Percentiles rank a stretch among this genome's conserved stretches.
phyloP scores from a whole-genome alignment of 2,888 invertebrate genomes.

The Campoletis raptor region DNA sequence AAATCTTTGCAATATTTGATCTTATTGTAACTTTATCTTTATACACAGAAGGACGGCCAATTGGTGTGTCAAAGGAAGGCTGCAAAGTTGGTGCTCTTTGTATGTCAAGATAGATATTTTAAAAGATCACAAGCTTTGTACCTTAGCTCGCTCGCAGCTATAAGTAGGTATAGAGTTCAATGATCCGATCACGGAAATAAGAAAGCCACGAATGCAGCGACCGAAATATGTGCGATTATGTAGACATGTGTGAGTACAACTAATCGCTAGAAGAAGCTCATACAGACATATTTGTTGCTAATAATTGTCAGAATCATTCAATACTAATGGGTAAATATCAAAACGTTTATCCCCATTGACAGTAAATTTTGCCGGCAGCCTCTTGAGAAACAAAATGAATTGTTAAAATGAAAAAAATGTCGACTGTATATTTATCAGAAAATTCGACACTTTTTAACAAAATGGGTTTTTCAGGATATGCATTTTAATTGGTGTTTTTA shows the following conservation, averaged over 20 bases:
- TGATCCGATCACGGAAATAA: constrained; percentile 64
- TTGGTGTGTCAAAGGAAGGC: background rate
- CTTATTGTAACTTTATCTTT: background rate
- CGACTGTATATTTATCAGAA: too few species aligned
- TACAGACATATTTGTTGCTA: background rate
- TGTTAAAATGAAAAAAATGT: too few species aligned
- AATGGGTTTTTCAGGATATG: too few species aligned
- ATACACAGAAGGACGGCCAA: background rate
- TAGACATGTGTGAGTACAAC: background rate
- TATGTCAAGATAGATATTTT: constrained; percentile 1
- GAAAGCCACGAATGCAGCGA: constrained; percentile 54
- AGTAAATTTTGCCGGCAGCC: too few species aligned
- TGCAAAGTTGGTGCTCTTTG: constrained; percentile 15
- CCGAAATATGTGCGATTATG: background rate
- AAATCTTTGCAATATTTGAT: too few species aligned
- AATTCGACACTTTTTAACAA: too few species aligned
- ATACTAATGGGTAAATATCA: too few species aligned
- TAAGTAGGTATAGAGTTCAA: constrained; percentile 66
- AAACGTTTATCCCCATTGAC: too few species aligned
- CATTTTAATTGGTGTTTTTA: background rate
- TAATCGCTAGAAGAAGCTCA: background rate
- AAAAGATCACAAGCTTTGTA: constrained; percentile 45
- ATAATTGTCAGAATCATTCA: background rate
- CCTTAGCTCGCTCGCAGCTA: constrained; percentile 46
- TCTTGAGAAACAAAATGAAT: too few species aligned